phyloP scores from a whole-genome alignment of 2,113 vertebrate species.

The Delphinapterus leucas region DNA sequence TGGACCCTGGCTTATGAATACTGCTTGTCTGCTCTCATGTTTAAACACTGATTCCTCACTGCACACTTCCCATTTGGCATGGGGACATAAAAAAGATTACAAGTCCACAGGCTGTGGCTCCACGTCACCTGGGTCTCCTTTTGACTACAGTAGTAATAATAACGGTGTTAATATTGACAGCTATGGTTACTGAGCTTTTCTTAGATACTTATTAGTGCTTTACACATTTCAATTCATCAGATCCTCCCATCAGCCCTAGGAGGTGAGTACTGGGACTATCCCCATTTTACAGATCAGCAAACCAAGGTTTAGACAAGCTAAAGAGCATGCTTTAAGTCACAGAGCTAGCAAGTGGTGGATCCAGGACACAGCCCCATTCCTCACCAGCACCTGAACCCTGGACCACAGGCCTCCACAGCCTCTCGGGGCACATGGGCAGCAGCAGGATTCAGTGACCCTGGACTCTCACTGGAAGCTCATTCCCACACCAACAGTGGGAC shows the following conservation, averaged over 20 bases:
- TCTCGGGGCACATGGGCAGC: neutral
- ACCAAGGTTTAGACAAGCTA: neutral
- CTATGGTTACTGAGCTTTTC: neutral
- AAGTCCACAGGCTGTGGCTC: neutral
- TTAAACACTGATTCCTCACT: neutral
- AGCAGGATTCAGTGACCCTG: neutral
- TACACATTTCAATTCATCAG: neutral
- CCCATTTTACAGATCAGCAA: neutral
- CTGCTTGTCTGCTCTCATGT: neutral
- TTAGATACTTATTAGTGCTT: neutral
- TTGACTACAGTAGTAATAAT: neutral
- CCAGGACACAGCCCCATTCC: fast-evolving
- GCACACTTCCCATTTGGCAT: neutral
- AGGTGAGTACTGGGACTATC: no score
- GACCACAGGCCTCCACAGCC: fast-evolving
- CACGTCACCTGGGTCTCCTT: neutral
- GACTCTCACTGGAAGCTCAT: neutral
- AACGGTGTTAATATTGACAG: no score
- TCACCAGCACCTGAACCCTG: neutral
- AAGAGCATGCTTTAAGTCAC: neutral
- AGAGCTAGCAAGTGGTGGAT: neutral
- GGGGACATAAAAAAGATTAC: neutral
- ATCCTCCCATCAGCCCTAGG: neutral
- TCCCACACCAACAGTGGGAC: no score
- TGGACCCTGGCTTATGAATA: neutral